Conservation (phyloP, 2,797 vertebrate genomes). For the Pangasius mekongensis region DNA sequence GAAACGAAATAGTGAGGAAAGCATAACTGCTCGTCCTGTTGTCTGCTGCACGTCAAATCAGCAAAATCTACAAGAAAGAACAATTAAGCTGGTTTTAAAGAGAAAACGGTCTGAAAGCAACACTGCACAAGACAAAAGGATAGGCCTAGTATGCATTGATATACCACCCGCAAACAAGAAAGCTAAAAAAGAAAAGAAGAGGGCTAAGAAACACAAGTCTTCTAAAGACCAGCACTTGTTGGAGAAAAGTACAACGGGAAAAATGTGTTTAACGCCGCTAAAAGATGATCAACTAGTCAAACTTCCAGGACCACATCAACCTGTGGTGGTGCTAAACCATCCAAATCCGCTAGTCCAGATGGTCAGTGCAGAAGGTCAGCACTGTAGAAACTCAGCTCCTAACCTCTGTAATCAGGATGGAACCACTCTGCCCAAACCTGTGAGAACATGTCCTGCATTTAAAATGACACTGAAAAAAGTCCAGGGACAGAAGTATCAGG, state of each 20-base stretch:
- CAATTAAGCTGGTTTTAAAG: conserved; percentile 76
- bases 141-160: not conserved
- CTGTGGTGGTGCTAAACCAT: conserved; percentile 95
- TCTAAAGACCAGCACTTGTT: conserved; percentile 53
- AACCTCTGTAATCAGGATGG: not conserved
- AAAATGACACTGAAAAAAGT: conserved; percentile 94
- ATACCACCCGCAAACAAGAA: conserved; percentile 35
- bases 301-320: conserved; percentile 87
- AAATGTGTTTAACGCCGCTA: conserved; percentile 78
- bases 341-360: conserved; percentile 80
- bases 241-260: conserved; percentile 39
- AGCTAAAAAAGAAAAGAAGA: conserved; percentile 66
- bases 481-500: conserved; percentile 87
- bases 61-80: conserved; percentile 56
- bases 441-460: conserved; percentile 83
- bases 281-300: conserved; percentile 84
- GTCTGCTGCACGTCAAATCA: conserved; percentile 61
- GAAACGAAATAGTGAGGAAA: conserved; percentile 14
- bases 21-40: conserved; percentile 61
- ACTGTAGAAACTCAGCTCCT: not conserved
- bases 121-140: not conserved
- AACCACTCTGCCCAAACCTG: conserved; percentile 46
- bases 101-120: conserved; percentile 63
- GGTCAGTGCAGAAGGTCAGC: conserved; percentile 17
- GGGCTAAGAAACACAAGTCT: conserved; percentile 59